Base-by-base conservation (phyloP, 23 tunicate genomes). In the Diplosoma virens region DNA sequence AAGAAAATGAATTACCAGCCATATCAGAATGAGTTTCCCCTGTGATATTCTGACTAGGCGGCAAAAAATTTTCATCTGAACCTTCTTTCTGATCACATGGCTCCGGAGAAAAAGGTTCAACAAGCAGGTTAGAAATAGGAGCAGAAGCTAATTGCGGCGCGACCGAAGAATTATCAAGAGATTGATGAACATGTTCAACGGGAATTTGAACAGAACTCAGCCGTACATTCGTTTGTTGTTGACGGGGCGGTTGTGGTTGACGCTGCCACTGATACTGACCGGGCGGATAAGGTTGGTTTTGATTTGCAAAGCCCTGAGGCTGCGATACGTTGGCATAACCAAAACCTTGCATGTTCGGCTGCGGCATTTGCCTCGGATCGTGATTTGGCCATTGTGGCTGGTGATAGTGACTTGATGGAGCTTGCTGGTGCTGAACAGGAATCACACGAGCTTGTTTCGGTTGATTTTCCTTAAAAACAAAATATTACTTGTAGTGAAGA, bases 381-480 rank as follows among this genome's bases (percentile, higher is more conserved):
- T 80, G 77, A 16, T 34, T 63, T 48, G 27, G 55, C 66, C 50
- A 54, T 14, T 68, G 85, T 34, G 32, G 70, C 21, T 80, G 77
- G 2, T 69, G 75, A 45, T 66, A 68, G 2, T 69, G 75, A 45
- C 48, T 25, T 1, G 52, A 23, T 16, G 67, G 77, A 18, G 22
- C 75, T n/a, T 69, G 77, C 32, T 68, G 68, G 41, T 80, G 77
- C 32, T 68, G 77, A 14, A 69, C 85, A 25, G 77, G 77, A 11
- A 80, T 69, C 37, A 30, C 66, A 2, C 77, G 77, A 33, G 85
- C 27, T 54, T 68, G 85, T 32, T 68, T 68, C 1, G 85, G 52
- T 3, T 3, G 29, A 17, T 32, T 68, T 3, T 32, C 56, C 85
- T 76, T 16, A 32, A 58, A 35, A 58, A 56, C 31, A 33, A 29